Base-by-base conservation (phyloP, 2,113 vertebrate species). In the Himantopus leucocephalus region DNA sequence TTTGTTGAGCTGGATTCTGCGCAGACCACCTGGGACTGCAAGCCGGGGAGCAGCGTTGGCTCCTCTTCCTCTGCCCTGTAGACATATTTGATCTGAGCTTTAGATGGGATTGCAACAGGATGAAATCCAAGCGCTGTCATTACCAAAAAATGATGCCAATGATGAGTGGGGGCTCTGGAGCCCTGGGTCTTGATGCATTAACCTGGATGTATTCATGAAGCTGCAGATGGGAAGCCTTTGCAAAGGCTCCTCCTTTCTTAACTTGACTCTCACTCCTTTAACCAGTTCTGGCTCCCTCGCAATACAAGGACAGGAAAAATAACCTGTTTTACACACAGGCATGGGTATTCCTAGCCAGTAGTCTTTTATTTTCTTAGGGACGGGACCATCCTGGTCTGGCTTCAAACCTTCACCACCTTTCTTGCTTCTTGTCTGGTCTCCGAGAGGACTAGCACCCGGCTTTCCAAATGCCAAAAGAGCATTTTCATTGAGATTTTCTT, bases 371-470 rank as follows among this genome's bases (percentile, higher is more conserved):
- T 56, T 3, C 41, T 70, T 21, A 48, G 30, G 75, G 13, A 22
- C 10, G 34, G 35, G 18, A 78, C 22, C 63, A 35, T 35, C 60
- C 59, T 21, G 18, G 10, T 26, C 39, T 88, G 62, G 30, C 78
- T 71, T 80, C 60, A 41, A 72, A 39, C 35, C 52, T 5, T 29
- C 72, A 13, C 27, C 11, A 30, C 14, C 41, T 55, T 37, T 32
- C 15, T 71, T 53, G 32, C 19, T 32, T 78, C 72, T 47, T 30
- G 2, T 18, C 22, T 86, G 59, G 3, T 53, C 55, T n/a, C 37
- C 0, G 0, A 13, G 10, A 74, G 15, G 29, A 59, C 0, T 0
- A 73, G 34, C 22, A 72, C 14, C 3, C n/a, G 8, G 0, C 3
- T 5, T 32, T 26, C 21, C 75, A 55, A 53, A 48, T 3, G 39